A percentile compares a stretch with the other conserved stretches of the same genome.
Evolutionary conservation across 2,888 invertebrate species (phyloP).

Genomic region (Dichetophora obliterata): DNA sequence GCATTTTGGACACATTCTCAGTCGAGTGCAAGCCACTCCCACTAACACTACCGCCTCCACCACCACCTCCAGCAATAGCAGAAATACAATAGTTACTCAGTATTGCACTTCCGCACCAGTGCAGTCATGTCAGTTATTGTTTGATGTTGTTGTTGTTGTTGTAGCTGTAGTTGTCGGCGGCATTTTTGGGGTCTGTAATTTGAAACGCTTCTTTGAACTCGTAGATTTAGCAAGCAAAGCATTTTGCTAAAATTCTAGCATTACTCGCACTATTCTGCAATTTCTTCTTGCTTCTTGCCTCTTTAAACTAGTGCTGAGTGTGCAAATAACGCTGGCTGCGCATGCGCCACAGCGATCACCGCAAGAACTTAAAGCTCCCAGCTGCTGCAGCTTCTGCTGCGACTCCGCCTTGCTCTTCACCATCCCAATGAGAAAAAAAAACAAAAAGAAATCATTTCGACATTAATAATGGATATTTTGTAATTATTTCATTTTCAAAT

Average conservation of each 20-base stretch:
- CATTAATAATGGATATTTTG: conserved; percentile 37
- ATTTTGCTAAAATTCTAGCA: conserved; percentile 9
- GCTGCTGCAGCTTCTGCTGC: neutral
- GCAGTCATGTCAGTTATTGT: neutral
- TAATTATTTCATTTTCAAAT: conserved; percentile 39
- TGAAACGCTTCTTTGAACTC: conserved; percentile 65
- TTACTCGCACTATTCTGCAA: neutral
- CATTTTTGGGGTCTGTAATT: conserved; percentile 66
- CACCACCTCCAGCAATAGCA: conserved; percentile 1
- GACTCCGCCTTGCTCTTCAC: neutral
- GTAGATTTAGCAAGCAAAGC: conserved; percentile 47
- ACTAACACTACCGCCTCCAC: too few relatives aligned
- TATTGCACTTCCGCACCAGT: neutral
- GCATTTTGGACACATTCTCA: neutral
- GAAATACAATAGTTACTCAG: neutral
- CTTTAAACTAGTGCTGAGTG: neutral
- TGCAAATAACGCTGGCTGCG: neutral
- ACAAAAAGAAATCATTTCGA: conserved; percentile 19
- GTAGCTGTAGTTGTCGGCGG: conserved; percentile 50
- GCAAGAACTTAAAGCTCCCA: neutral
- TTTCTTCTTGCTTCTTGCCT: neutral
- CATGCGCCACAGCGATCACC: neutral
- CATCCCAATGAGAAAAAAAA: neutral
- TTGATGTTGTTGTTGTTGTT: neutral
- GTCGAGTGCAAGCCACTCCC: neutral